phyloP scores from a whole-genome alignment of 2,113 vertebrate genomes.

The Stercorarius parasiticus region DNA sequence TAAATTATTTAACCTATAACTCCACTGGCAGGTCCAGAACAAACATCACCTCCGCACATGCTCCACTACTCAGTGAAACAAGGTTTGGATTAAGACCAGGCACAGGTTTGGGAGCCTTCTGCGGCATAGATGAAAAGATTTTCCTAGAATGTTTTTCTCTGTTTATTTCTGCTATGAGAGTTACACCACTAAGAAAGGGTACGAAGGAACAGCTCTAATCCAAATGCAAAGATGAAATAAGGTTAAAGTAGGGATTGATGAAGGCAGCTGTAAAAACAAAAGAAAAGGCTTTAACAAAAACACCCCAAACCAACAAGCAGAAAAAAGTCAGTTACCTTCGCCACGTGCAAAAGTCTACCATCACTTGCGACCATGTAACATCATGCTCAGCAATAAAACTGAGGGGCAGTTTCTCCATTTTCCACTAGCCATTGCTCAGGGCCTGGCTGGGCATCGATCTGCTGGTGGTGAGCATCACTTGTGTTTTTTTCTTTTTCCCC shows the following conservation, averaged over 20 bases:
- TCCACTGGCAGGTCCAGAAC: neutral
- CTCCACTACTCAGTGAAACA: neutral
- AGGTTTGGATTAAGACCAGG: neutral
- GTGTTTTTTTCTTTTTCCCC: rapidly evolving
- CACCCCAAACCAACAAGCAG: neutral
- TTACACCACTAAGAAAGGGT: neutral
- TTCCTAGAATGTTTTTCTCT: neutral
- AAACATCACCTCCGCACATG: neutral
- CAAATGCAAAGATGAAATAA: neutral
- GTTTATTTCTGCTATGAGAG: neutral
- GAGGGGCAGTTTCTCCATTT: neutral
- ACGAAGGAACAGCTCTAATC: neutral
- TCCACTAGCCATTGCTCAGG: neutral
- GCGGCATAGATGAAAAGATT: rapidly evolving
- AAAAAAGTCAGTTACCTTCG: neutral
- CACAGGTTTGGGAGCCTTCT: neutral
- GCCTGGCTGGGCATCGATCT: neutral
- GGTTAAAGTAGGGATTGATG: neutral
- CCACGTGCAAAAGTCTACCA: neutral
- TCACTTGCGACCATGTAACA: neutral
- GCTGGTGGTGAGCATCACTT: neutral
- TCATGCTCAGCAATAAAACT: neutral
- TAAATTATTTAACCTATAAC: neutral
- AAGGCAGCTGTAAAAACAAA: neutral
- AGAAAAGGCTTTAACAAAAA: neutral